phyloP scores from a whole-genome alignment of 2,113 vertebrate species.

The Emydura subglobosa region DNA sequence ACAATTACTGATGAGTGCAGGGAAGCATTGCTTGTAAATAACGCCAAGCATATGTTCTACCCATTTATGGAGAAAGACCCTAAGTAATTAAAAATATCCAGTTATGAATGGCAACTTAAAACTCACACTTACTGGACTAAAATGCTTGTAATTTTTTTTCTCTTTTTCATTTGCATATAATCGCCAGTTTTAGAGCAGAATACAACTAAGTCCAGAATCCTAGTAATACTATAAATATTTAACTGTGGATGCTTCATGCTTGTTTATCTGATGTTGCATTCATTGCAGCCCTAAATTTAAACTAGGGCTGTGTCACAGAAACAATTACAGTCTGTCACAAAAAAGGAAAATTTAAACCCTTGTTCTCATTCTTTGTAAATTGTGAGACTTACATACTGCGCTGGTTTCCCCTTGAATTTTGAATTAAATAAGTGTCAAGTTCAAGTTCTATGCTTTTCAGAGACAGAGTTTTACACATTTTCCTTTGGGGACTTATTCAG shows the following conservation, averaged over 20 bases:
- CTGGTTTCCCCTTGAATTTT: slow-evolving; percentile 59
- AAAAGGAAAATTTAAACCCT: slow-evolving; percentile 39
- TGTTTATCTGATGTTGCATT: slow-evolving; percentile 49
- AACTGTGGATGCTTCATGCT: slow-evolving; percentile 34
- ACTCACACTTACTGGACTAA: slow-evolving; percentile 45
- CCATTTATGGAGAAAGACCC: slow-evolving; percentile 35
- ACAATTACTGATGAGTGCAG: slow-evolving; percentile 40
- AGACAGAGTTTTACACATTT: slow-evolving; percentile 32
- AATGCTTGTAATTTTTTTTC: slow-evolving; percentile 60
- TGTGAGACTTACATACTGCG: slow-evolving; percentile 57
- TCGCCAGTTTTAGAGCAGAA: slow-evolving; percentile 57
- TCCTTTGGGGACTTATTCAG: slow-evolving; percentile 6
- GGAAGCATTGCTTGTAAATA: slow-evolving; percentile 54
- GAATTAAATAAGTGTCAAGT: slow-evolving; percentile 35
- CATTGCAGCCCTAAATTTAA: slow-evolving; percentile 63
- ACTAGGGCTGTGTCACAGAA: slow-evolving; percentile 60
- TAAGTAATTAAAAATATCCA: slow-evolving; percentile 71
- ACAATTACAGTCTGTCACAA: slow-evolving; percentile 68
- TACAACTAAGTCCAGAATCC: slow-evolving; percentile 58
- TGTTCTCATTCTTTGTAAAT: slow-evolving; percentile 52
- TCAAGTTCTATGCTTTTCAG: slow-evolving; percentile 29
- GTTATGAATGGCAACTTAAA: slow-evolving; percentile 56
- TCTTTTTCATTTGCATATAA: slow-evolving; percentile 57
- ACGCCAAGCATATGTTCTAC: slow-evolving; percentile 47
- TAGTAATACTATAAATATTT: slow-evolving; percentile 57